Percentiles rank a stretch among this genome's conserved stretches.
phyloP scores from a whole-genome alignment of 2,113 vertebrate species.

The Alligator mississippiensis region DNA sequence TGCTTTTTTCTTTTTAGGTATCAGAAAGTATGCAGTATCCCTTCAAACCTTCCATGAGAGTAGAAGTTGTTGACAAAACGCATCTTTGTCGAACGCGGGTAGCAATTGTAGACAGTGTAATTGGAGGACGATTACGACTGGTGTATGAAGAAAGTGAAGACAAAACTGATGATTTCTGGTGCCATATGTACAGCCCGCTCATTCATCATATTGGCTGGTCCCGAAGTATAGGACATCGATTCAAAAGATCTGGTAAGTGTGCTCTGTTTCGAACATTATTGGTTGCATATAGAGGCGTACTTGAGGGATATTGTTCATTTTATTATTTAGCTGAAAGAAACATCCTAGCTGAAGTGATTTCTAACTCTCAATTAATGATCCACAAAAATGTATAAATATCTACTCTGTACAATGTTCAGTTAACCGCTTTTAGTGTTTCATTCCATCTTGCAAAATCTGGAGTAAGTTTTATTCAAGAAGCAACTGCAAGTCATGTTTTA shows the following conservation, averaged over 20 bases:
- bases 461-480: not conserved
- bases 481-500: not conserved
- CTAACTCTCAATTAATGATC: not conserved
- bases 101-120: conserved; percentile 93
- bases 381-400: rapidly evolving
- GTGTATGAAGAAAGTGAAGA: conserved; percentile 97
- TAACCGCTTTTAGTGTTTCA: not conserved
- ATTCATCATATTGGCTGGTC: conserved; percentile 98
- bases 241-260: conserved; percentile 93
- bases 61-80: conserved; percentile 97
- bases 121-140: conserved; percentile 91
- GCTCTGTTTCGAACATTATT: not conserved
- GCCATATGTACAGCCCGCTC: conserved; percentile 97
- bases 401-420: not conserved
- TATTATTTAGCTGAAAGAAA: not conserved
- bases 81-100: conserved; percentile 96
- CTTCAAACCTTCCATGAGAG: conserved; percentile 96
- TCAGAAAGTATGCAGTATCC: conserved; percentile 96
- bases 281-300: not conserved
- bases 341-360: not conserved
- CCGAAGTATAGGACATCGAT: conserved; percentile 95
- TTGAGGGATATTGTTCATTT: not conserved
- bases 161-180: conserved; percentile 97
- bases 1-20: conserved; percentile 78
- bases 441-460: not conserved